Percentiles rank a stretch among this genome's conserved stretches.
phyloP scores from a whole-genome alignment of 2,113 vertebrate genomes.

The Rhinoptilus africanus region DNA sequence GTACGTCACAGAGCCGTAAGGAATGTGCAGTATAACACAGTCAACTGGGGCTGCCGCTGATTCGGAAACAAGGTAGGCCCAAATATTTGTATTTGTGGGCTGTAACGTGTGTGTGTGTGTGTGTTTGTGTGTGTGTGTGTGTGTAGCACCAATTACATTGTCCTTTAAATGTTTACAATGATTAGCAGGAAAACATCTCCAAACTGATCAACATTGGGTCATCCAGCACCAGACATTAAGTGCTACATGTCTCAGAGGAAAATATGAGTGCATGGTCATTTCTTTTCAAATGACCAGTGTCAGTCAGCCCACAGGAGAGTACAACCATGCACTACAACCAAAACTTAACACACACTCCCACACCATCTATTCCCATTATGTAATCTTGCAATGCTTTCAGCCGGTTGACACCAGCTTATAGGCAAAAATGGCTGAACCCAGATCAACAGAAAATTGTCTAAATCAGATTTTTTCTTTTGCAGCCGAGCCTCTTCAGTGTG shows the following conservation, averaged over 20 bases:
- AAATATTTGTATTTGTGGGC: constrained; percentile 23
- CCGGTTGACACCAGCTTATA: constrained; percentile 58
- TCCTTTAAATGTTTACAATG: constrained; percentile 55
- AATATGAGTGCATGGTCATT: constrained; percentile 6
- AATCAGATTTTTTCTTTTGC: constrained; percentile 75
- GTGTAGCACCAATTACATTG: constrained; percentile 76
- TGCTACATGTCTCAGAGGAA: constrained; percentile 52
- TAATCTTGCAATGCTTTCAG: constrained; percentile 32
- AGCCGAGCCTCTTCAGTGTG: constrained; percentile 73
- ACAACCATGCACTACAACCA: constrained; percentile 50
- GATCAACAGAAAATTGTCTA: constrained; percentile 72
- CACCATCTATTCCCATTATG: constrained; percentile 10
- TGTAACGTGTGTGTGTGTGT: not conserved
- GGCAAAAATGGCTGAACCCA: constrained; percentile 72
- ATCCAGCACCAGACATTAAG: constrained; percentile 46
- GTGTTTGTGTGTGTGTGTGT: not conserved
- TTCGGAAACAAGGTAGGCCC: constrained; percentile 10
- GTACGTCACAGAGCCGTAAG: constrained; percentile 21
- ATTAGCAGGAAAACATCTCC: constrained; percentile 38
- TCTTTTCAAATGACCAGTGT: constrained; percentile 23
- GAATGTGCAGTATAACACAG: constrained; percentile 61
- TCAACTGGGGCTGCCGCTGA: constrained; percentile 21
- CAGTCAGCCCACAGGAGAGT: constrained; percentile 3
- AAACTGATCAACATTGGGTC: constrained; percentile 18
- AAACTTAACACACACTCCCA: constrained; percentile 43